Evolutionary conservation across 2,797 vertebrate species (phyloP).

Genomic region (Protonibea diacanthus): DNA sequence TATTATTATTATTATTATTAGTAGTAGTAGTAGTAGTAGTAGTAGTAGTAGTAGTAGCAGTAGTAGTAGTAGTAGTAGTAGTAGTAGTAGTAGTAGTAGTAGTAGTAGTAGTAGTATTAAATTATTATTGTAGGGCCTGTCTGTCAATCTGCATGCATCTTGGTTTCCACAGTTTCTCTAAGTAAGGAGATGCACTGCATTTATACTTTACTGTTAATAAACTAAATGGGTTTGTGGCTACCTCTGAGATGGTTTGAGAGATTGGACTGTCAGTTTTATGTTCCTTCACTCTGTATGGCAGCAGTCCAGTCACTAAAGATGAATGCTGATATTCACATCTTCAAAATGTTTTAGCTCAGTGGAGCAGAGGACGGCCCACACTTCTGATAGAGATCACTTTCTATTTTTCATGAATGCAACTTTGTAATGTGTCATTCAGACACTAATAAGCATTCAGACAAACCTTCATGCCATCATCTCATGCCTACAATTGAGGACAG

Average conservation of each 20-base stretch:
- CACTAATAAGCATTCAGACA: neutral
- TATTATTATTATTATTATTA: too few species aligned
- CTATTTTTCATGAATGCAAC: constrained; percentile 11
- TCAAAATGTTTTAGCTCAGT: neutral
- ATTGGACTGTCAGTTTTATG: constrained; percentile 13
- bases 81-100: too few species aligned
- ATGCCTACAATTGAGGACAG: neutral
- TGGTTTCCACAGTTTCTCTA: neutral
- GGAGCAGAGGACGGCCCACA: neutral
- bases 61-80: too few species aligned
- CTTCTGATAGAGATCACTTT: neutral
- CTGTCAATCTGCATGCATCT: neutral
- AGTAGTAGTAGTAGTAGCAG: too few species aligned
- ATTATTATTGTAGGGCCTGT: neutral
- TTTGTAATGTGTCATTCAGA: neutral
- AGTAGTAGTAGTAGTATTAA: too few species aligned
- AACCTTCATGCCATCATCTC: constrained; percentile 9
- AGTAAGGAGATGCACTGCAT: neutral
- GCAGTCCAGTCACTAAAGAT: constrained; percentile 2
- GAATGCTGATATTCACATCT: neutral
- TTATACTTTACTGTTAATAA: neutral
- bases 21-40: too few species aligned
- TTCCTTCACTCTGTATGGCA: constrained; percentile 7
- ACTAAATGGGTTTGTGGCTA: neutral
- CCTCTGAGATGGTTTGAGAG: neutral